A percentile compares a stretch with the other conserved stretches of the same genome.
Conservation (phyloP, 2,797 vertebrate species). For the Muscicapa striata region DNA sequence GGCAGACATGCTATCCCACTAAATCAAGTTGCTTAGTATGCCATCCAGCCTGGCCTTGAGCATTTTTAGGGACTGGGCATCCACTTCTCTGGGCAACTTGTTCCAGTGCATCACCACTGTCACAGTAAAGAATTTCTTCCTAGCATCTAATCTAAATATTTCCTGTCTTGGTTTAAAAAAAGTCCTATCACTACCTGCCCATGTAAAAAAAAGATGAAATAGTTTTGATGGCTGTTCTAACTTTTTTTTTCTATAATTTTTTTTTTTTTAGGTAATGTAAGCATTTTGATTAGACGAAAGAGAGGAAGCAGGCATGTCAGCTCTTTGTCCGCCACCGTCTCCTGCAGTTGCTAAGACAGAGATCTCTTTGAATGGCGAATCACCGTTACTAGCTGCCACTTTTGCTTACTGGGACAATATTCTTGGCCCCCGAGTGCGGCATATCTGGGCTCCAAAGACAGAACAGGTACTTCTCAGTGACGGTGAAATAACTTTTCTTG, state of each 20-base stretch:
- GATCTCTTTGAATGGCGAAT: constrained; percentile 88
- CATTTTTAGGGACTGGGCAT: not conserved
- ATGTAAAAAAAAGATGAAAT: not conserved
- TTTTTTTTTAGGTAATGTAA: not conserved
- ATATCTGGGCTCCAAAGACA: constrained; percentile 93
- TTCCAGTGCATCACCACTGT: not conserved
- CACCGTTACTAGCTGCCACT: constrained; percentile 92
- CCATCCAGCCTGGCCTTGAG: not conserved
- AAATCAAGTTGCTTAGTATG: not conserved
- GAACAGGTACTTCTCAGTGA: constrained; percentile 90
- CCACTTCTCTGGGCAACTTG: not conserved
- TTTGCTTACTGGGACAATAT: constrained; percentile 99
- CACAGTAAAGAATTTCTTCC: not conserved
- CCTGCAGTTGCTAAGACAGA: constrained; percentile 96
- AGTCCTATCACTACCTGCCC: not conserved
- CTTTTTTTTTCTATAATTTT: not conserved
- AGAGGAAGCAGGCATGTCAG: constrained; percentile 82
- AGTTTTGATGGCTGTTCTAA: not conserved
- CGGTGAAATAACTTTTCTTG: constrained; percentile 94
- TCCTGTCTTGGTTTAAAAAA: not conserved
- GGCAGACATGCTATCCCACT: not conserved
- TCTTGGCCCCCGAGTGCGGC: constrained; percentile 92
- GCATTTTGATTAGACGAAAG: not conserved
- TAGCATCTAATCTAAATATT: not conserved
- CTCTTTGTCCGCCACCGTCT: constrained; percentile 92